Base-by-base conservation (phyloP, 2,888 invertebrate genomes). In the Escarpia spicata region DNA sequence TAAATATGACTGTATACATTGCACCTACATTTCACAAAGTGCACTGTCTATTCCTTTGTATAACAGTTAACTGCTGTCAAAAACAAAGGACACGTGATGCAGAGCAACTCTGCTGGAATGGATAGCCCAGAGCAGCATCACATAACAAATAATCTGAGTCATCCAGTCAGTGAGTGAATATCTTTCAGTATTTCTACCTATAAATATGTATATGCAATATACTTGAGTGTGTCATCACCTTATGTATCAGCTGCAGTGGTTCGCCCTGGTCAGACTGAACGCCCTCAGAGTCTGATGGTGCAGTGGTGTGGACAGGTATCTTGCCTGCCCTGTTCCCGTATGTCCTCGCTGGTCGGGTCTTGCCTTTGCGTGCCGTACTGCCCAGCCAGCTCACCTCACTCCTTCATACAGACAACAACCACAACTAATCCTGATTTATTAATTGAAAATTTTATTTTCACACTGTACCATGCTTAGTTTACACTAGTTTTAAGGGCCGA, bases 301-400 rank as follows among this genome's bases (percentile, higher is more conserved):
- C 26, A 26, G 75, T 6, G 6, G 26, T 75, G 75, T 75, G 75
- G 26, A 75, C 75, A 26, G 75, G 3, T n/a, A 75, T 26, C 26
- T 75, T 75, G 19, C 75, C 75, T 75, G 75, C 75, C n/a, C 75
- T 19, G 75, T 26, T 75, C 75, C 75, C 19, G 26, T 75, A 75
- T n/a, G 75, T 75, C 75, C 75, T 75, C 6, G 75, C 26, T 75
- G 75, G 75, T 75, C 19, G 19, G 75, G 75, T 15, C 26, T 75
- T 75, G 19, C 75, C 75, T 26, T 26, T 75, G 75, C 75, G 75
- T 15, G 75, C 75, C 4, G 75, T 75, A 75, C 75, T 75, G 75
- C 75, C 75, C 75, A 75, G 75, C 75, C 75, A 75, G 75, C 75
- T 75, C 75, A 75, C 75, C 75, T 75, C 75, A 75, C 75, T 75